These are phyloP conservation scores for Chionoecetes opilio DNA, from an alignment of 1,140 invertebrate genomes.

Conservation along the genomic window DNA sequence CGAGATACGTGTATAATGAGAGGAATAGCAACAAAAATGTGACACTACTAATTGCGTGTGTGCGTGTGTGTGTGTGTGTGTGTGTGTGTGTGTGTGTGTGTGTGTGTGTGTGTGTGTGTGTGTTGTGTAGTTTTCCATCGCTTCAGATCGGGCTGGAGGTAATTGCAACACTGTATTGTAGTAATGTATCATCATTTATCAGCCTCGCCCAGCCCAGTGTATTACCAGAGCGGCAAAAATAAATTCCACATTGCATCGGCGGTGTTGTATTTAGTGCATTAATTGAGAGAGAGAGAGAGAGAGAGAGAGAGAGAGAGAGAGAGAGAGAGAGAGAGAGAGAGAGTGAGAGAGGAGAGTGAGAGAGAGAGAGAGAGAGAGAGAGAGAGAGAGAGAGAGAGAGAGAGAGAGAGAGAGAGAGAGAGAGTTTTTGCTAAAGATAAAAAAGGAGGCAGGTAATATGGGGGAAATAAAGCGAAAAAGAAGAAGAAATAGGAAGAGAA, in stretches of 20 bases:
- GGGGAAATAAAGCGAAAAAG: background rate
- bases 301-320: too few species aligned
- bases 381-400: background rate
- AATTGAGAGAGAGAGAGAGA: background rate
- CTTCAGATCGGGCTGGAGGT: background rate
- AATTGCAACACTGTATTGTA: background rate
- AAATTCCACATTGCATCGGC: background rate
- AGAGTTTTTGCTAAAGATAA: background rate
- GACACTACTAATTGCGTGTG: background rate
- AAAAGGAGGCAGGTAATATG: background rate
- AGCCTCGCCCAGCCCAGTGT: background rate
- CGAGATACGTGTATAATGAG: background rate
- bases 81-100: constrained; percentile 27
- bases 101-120: background rate
- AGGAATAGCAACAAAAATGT: background rate
- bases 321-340: too few species aligned
- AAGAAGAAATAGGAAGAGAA: background rate
- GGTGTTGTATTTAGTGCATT: background rate
- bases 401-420: constrained; percentile 24
- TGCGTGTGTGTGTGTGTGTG: constrained; percentile 27
- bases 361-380: constrained; percentile 11
- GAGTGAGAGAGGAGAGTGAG: background rate
- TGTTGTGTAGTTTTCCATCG: constrained; percentile 18
- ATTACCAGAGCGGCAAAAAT: background rate
- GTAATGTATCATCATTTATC: background rate